phyloP scores from a whole-genome alignment of 2,113 vertebrate genomes.

The Poeciliopsis retropinna region DNA sequence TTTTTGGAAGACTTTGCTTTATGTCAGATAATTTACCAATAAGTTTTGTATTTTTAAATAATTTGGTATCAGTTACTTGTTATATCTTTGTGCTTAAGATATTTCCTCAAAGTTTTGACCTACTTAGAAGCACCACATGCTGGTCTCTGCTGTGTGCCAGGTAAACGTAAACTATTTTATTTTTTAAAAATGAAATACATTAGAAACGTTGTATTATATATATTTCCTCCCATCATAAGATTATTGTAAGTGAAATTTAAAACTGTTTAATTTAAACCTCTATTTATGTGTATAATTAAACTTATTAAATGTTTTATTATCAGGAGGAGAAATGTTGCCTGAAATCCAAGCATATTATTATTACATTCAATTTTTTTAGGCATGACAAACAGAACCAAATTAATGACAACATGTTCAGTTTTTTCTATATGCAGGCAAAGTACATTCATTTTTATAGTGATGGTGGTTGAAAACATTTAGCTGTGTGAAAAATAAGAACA shows the following conservation, averaged over 20 bases:
- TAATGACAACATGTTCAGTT: not conserved
- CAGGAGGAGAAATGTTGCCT: not conserved
- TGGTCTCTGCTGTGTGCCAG: not conserved
- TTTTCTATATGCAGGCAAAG: not conserved
- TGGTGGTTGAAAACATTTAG: not conserved
- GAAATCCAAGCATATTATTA: not conserved
- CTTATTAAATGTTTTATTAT: not conserved
- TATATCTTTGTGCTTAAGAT: not conserved
- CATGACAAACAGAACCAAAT: not conserved
- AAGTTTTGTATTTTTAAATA: not conserved
- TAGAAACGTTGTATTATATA: not conserved
- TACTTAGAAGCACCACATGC: slow-evolving; percentile 10
- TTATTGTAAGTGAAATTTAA: not conserved
- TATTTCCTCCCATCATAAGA: not conserved
- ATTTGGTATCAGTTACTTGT: not conserved
- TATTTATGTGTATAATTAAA: not conserved
- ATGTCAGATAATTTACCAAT: not conserved
- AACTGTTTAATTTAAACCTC: not conserved
- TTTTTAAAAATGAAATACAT: not conserved
- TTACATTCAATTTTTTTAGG: not conserved
- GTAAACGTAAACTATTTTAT: not conserved
- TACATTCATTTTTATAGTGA: not conserved
- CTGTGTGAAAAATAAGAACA: not conserved
- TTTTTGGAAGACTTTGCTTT: not conserved
- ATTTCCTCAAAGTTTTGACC: slow-evolving; percentile 26